Base-by-base conservation (phyloP, 2,888 invertebrate genomes). In the Abscondita cerata region DNA sequence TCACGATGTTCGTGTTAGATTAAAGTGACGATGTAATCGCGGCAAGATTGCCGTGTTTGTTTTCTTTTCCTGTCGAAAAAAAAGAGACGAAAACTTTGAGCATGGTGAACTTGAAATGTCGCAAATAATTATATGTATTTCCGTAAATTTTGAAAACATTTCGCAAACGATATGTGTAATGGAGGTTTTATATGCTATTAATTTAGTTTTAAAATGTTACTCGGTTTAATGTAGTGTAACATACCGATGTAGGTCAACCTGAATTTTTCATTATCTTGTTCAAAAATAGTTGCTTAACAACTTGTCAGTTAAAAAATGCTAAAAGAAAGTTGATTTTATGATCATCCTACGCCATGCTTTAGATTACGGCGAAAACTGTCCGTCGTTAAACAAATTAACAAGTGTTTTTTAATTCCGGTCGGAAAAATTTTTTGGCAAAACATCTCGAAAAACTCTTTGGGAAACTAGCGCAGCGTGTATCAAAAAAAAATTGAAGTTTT, bases 311-410 rank as follows among this genome's bases (percentile, higher is more conserved):
- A 59, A 54, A 54, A 54, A 60, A 60, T 50, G 54, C 44, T 58
- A 58, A 60, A 60, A 60, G 54, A 52, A 61, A 56, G 55, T 56
- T 56, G 52, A 61, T 61, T 61, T 61, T 61, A 61, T 52, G 52
- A 52, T 56, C 61, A 38, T 61, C 62, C 62, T 54, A 62, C 62
- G 51, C 57, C 36, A 12, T 36, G n/a, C 33, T 25, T 50, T 52
- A 44, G 54, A 18, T 18, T 44, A 55, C 50, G 48, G 54, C 54
- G 60, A 46, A 53, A 51, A 51, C 50, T 41, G 36, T 51, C 12
- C 16, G 55, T 53, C 62, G 54, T 54, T 59, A 62, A 25, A 55
- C 58, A 59, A 62, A 59, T 62, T 62, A 64, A 64, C 51, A 64
- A 60, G 60, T 54, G 55, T 60, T 55, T 25, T 25, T 25, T 64